These are phyloP conservation scores for Drosophila hydei DNA, from an alignment of 1,140 invertebrate species.

Conservation along the genomic window DNA sequence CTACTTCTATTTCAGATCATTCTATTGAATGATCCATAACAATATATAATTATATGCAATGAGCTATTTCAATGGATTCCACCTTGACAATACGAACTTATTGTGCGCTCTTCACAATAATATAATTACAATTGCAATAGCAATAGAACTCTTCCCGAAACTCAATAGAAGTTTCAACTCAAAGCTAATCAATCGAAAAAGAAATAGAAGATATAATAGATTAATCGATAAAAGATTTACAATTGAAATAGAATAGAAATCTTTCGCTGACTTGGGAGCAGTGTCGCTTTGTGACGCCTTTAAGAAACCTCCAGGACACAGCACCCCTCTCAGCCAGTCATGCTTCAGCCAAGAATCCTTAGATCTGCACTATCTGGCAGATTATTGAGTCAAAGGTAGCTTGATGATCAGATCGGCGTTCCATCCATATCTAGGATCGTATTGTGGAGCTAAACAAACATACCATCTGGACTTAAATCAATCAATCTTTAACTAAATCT, in stretches of 20 bases:
- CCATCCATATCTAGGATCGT: background rate
- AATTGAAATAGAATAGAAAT: too few relatives aligned
- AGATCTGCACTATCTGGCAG: conserved; percentile 34
- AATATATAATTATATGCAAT: conserved; percentile 14
- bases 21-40: conserved; percentile 25
- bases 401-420: conserved; percentile 67
- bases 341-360: conserved; percentile 60
- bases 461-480: background rate
- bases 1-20: conserved; percentile 17
- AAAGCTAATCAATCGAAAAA: too few relatives aligned
- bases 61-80: conserved; percentile 5
- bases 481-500: conserved; percentile 13
- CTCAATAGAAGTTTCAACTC: background rate
- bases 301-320: conserved; percentile 88
- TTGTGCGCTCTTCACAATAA: background rate
- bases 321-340: too few relatives aligned
- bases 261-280: too few relatives aligned
- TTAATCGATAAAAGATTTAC: too few relatives aligned
- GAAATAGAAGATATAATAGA: too few relatives aligned
- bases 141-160: too few relatives aligned
- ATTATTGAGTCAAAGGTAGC: conserved; percentile 51
- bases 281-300: too few relatives aligned
- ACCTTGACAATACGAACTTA: background rate
- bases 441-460: conserved; percentile 23
- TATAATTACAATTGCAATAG: conserved; percentile 4